Base-by-base conservation (phyloP, 1,140 invertebrate species). In the Pseudomyrmex gracilis region DNA sequence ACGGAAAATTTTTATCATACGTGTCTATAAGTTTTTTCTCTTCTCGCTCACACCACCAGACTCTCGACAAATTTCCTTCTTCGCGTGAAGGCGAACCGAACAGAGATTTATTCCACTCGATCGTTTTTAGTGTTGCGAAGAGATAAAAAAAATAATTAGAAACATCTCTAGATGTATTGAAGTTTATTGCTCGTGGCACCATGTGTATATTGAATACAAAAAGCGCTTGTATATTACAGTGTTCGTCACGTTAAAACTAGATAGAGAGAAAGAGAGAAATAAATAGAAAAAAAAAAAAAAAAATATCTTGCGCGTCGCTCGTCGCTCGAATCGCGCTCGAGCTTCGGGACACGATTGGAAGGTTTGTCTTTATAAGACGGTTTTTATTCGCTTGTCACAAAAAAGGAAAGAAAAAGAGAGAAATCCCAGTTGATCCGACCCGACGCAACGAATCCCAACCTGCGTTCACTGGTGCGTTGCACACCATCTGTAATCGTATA, bases 161-260 rank as follows among this genome's bases (percentile, higher is more conserved):
- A 34, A 49, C 20, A 17, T 7, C 20, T 2, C 12, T 17, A n/a
- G 12, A 51, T 53, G 10, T 64, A 45, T 78, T 55, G 24, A 51
- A 55, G 17, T 66, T 83, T 78, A 55, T 57, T 83, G 49, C 20
- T 60, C 58, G 71, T 61, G 49, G 49, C 77, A 63, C n/a, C 43
- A 67, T 78, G 24, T 83, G 63, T 83, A 83, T 68, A n/a, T n/a
- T n/a, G 82, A 77, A 67, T 83, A 83, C 73, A 83, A 53, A 34
- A 66, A 76, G 63, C 73, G 45, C 10, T 57, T 78, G 34, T 83
- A 83, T 83, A 78, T 83, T 83, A 83, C 82, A 83, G 45, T 77
- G 47, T 83, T 74, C 10, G 61, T 78, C 22, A 7, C 17, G n/a
- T 83, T 83, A 83, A 83, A 83, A 24, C 60, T 83, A 64, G n/a